phyloP scores from a whole-genome alignment of 2,113 vertebrate species.

The Oreotrochilus melanogaster region DNA sequence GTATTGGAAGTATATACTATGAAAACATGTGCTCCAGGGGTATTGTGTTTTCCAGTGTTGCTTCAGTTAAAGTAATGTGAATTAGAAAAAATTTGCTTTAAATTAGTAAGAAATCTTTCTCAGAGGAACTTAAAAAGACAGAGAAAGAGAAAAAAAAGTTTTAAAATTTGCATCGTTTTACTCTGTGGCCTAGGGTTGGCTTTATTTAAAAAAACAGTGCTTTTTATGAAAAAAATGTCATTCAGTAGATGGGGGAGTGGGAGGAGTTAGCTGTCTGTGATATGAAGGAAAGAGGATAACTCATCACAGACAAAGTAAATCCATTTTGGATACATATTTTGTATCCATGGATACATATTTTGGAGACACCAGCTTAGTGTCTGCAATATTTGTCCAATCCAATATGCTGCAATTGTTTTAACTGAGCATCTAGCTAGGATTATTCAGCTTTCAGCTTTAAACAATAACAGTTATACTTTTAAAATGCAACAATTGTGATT shows the following conservation, averaged over 20 bases:
- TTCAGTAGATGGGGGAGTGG: background rate
- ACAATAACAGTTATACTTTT: background rate
- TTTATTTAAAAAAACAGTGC: background rate
- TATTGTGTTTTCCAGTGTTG: no score
- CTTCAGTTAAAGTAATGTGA: no score
- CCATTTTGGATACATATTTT: background rate
- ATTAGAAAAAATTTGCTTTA: background rate
- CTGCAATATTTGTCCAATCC: background rate
- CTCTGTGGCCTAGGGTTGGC: background rate
- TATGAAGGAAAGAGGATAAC: background rate
- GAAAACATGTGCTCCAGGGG: background rate
- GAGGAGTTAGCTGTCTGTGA: background rate
- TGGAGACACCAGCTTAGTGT: background rate
- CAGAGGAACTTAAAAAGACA: background rate
- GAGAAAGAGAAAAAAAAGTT: no score
- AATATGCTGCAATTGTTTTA: background rate
- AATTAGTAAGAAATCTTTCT: background rate
- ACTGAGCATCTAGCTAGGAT: background rate
- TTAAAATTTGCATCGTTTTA: background rate
- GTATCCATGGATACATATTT: background rate
- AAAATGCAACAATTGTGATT: background rate
- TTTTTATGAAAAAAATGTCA: background rate
- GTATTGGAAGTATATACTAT: background rate
- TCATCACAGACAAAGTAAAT: background rate
- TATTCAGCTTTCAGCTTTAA: background rate